Base-by-base conservation (phyloP, 2,797 vertebrate species). In the Sebastes miniatus region DNA sequence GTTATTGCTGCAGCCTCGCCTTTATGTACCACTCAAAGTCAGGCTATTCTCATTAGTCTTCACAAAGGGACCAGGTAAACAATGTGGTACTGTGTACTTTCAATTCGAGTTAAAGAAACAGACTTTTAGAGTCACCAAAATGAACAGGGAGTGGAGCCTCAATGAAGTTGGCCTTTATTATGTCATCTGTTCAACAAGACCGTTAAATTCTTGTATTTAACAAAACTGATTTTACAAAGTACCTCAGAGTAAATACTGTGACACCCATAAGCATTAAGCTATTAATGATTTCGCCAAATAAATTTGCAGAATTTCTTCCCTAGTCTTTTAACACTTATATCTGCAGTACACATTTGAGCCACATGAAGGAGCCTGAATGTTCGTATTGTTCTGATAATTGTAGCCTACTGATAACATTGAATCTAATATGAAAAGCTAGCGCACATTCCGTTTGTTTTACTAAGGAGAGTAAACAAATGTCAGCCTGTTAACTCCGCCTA, bases 11-110 rank as follows among this genome's bases (percentile, higher is more conserved):
- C 9, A 43, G 25, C 31, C 58, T 61, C 10, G 2, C 59, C 76
- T 90, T 76, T 67, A 43, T 79, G 24, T 69, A 32, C 31, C 47
- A 63, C 36, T 72, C n/a, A 79, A 50, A 78, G 72, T 64, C 73
- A 69, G 20, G 43, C 63, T 27, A 81, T 76, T 81, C 59, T 80
- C 62, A 77, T 80, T 84, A 65, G 50, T 73, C 31, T 32, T 14
- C 56, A 70, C 61, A 77, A 50, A 70, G 61, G 18, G 6, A 31
- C 14, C 31, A 8, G 14, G 20, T 54, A 63, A 34, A 73, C 63
- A 64, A 5, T 24, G 47, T 18, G 52, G 74, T 22, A 29, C 58
- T 72, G 63, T 83, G 81, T 72, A 63, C 31, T 75, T 61, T 80
- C 25, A 77, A 50, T 75, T 83, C 20, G 14, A 12, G 24, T 43